Conservation (phyloP, 2,113 vertebrate genomes). For the Nerophis lumbriciformis region DNA sequence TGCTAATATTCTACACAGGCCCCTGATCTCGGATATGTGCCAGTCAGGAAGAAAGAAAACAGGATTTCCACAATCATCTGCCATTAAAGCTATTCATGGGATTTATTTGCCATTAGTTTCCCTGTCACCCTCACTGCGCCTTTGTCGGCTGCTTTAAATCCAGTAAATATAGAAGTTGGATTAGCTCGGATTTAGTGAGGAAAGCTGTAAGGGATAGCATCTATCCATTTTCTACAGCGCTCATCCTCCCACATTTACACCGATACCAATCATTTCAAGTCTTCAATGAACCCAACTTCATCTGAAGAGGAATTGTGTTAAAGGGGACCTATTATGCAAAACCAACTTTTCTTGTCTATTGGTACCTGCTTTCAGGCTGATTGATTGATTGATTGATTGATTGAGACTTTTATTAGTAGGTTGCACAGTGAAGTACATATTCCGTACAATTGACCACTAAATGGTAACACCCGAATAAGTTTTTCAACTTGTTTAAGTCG, state of each 20-base stretch:
- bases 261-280: too few species aligned
- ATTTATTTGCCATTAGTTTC: constrained; percentile 23
- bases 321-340: too few species aligned
- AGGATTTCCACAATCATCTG: constrained; percentile 38
- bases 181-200: neutral
- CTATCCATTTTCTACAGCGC: neutral
- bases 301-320: too few species aligned
- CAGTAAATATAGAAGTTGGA: constrained; percentile 26
- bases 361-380: too few species aligned
- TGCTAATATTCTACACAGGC: constrained; percentile 30
- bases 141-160: constrained; percentile 28
- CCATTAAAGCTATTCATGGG: constrained; percentile 27
- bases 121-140: constrained; percentile 7
- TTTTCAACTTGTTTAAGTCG: too few species aligned
- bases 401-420: too few species aligned
- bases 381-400: too few species aligned
- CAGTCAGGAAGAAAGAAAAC: constrained; percentile 30
- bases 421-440: too few species aligned
- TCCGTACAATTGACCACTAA: too few species aligned
- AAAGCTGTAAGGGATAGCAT: neutral
- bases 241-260: neutral
- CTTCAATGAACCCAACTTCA: too few species aligned
- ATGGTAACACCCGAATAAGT: too few species aligned
- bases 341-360: too few species aligned
- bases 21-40: constrained; percentile 42